Base-by-base conservation (phyloP, 2,113 vertebrate species). In the Neogobius melanostomus region DNA sequence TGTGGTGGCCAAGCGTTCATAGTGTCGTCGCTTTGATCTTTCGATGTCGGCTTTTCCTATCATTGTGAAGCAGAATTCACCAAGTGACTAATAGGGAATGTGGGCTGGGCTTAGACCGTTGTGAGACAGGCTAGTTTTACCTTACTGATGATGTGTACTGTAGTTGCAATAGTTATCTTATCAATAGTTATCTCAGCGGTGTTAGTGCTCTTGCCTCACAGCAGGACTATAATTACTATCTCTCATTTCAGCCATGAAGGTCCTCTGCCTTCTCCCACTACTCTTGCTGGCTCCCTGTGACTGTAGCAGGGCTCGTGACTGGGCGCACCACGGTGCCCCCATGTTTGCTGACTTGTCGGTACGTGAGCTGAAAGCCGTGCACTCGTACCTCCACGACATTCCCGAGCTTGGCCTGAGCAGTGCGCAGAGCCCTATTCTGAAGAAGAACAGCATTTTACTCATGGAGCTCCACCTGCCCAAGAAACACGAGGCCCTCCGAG, bases 361-460 rank as follows among this genome's bases (percentile, higher is more conserved):
- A 0, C 5, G 66, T 0, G 95, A 98, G 87, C 87, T 98, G 36
- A 90, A 81, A 0, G 90, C 91, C 0, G 92, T 97, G 28, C 87
- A 78, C 4, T 50, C 48, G 53, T 98, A 95, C 89, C 85, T 98
- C 36, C 74, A 90, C 72, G 71, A 71, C n/a, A 85, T 78, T 11
- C 85, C 85, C 0, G 91, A 95, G 64, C 82, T 99, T 74, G 75
- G 69, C 14, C 90, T 98, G 50, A 81, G 86, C 4, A 36, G 89
- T 0, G 86, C 85, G 11, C 15, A 0, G 0, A 68, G n/a, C 0
- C 84, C 43, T 0, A n/a, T 79, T 3, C 53, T 97, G 36, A 91
- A 91, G 67, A 95, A 94, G 81, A 98, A 98, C 88, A 93, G 87
- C 0, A 92, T 98, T 60, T 91, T 98, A 15, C 89, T 97, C 68